phyloP scores from a whole-genome alignment of 1,140 invertebrate genomes.

The Temnothorax curvispinosus region DNA sequence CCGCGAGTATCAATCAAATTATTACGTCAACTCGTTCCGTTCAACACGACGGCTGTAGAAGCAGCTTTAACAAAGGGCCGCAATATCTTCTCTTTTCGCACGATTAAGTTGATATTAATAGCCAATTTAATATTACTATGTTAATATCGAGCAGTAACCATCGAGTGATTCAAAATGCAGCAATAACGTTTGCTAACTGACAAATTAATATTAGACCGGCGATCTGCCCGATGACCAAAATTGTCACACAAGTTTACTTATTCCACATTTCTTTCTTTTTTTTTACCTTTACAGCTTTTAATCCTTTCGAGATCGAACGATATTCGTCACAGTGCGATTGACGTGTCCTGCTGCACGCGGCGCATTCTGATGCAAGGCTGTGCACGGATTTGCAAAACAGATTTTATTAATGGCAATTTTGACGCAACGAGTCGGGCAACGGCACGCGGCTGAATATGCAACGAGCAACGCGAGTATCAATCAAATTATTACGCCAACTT shows the following conservation, averaged over 20 bases:
- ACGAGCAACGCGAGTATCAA: conserved; percentile 43
- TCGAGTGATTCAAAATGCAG: background rate
- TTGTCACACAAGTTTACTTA: background rate
- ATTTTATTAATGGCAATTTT: conserved; percentile 44
- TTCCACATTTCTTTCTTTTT: background rate
- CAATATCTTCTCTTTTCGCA: background rate
- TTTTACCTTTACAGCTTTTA: background rate
- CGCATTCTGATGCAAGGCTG: background rate
- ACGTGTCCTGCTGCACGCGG: background rate
- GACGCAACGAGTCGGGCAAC: conserved; percentile 23
- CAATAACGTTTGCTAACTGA: background rate
- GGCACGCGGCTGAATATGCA: conserved; percentile 25
- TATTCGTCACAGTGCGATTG: background rate
- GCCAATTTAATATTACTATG: background rate
- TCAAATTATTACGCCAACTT: conserved; percentile 50
- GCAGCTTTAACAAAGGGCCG: background rate
- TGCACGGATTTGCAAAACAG: conserved; percentile 31
- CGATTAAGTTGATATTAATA: background rate
- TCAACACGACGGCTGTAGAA: background rate
- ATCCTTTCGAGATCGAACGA: background rate
- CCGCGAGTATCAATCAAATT: conserved; percentile 46
- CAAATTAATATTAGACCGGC: background rate
- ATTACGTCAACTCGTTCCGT: conserved; percentile 37
- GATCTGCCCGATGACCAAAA: background rate
- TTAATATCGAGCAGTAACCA: background rate